These are phyloP conservation scores for Pangasius krempfi DNA, from an alignment of 2,797 vertebrate genomes.

Conservation along the genomic window DNA sequence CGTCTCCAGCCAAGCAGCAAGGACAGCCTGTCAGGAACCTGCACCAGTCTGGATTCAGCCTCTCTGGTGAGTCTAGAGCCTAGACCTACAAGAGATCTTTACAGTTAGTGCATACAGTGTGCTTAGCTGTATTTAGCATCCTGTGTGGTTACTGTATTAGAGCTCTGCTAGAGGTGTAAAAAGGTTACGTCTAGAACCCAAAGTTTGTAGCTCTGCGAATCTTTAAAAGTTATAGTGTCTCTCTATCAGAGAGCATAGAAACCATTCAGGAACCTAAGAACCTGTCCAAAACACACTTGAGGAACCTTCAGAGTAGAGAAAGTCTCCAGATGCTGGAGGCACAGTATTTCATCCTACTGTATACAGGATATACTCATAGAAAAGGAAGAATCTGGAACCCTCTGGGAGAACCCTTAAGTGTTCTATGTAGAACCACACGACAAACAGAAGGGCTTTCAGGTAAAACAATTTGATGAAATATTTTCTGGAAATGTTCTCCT, in stretches of 20 bases:
- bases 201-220: neutral
- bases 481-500: neutral
- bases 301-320: neutral
- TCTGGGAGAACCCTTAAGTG: neutral
- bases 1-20: constrained; percentile 94
- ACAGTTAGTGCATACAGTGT: neutral
- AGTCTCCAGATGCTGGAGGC: neutral
- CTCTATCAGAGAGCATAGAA: neutral
- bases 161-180: neutral
- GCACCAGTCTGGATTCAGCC: constrained; percentile 97
- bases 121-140: neutral
- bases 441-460: neutral
- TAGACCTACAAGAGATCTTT: neutral
- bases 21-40: constrained; percentile 92
- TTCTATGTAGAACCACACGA: neutral
- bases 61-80: constrained; percentile 82
- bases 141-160: neutral
- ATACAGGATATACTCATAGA: neutral
- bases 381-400: neutral
- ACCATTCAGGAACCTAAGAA: neutral
- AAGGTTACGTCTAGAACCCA: neutral
- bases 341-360: no score
- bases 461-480: no score
- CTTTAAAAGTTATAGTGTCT: neutral
- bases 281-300: neutral